phyloP scores from a whole-genome alignment of 2,888 invertebrate genomes.

The Drosophila ustulata region DNA sequence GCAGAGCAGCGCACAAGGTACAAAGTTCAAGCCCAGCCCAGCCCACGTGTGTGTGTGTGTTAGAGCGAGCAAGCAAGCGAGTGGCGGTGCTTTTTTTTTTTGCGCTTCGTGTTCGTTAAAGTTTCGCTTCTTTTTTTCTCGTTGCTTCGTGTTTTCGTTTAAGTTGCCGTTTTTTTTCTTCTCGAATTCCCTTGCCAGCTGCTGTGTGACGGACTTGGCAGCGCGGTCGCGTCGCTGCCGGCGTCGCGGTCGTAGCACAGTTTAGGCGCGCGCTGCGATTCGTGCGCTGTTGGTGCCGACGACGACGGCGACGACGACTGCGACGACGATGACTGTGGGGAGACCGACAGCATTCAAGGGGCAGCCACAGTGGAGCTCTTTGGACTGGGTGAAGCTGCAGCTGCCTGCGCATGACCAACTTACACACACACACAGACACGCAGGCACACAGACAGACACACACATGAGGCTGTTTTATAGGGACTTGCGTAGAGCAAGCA shows the following conservation, averaged over 20 bases:
- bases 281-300: constrained; percentile 57
- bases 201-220: no score
- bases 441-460: constrained; percentile 18
- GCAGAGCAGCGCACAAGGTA: neutral
- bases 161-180: neutral
- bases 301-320: constrained; percentile 37
- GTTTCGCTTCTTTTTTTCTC: constrained; percentile 2
- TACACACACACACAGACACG: constrained; percentile 36
- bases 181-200: constrained; percentile 39
- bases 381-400: constrained; percentile 37
- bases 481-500: constrained; percentile 41
- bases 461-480: constrained; percentile 31
- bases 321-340: constrained; percentile 23
- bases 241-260: constrained; percentile 31
- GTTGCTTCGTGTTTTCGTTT: neutral
- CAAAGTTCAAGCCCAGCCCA: no score
- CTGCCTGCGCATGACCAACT: constrained; percentile 73
- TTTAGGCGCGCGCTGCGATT: constrained; percentile 70
- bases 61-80: constrained; percentile 12
- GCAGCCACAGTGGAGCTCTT: neutral
- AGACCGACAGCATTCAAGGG: neutral
- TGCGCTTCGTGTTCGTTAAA: constrained; percentile 1
- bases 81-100: constrained; percentile 8
- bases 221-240: constrained; percentile 32
- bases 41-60: constrained; percentile 16